Conservation (phyloP, 2,797 vertebrate species). For the Amniataba percoides region DNA sequence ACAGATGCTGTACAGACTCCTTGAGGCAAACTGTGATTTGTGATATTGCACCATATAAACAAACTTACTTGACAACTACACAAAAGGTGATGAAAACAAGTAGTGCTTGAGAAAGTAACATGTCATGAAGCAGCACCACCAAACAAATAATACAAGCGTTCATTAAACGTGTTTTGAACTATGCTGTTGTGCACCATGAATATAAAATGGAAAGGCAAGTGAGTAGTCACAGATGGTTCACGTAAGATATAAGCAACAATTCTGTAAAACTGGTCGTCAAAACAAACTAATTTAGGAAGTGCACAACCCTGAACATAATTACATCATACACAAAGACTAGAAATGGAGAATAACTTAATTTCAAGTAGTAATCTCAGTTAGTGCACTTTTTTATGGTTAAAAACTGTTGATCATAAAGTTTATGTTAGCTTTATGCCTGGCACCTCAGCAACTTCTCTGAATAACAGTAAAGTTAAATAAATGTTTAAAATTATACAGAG, state of each 20-base stretch:
- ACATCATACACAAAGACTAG: neutral
- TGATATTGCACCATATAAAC: too few species aligned
- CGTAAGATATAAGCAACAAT: neutral
- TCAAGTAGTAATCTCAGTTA: neutral
- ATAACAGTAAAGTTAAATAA: neutral
- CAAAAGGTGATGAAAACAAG: slow-evolving; percentile 16
- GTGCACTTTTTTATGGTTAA: neutral
- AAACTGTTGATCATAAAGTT: neutral
- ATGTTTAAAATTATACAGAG: neutral
- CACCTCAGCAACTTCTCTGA: neutral
- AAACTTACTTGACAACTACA: neutral
- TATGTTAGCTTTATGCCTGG: neutral
- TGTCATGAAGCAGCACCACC: slow-evolving; percentile 9
- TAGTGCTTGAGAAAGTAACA: neutral
- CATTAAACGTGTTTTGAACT: neutral
- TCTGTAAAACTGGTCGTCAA: neutral
- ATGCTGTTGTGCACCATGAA: neutral
- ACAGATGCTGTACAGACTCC: too few species aligned
- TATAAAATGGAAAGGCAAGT: neutral
- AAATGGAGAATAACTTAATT: neutral
- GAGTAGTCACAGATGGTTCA: slow-evolving; percentile 9
- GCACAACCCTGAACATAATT: neutral
- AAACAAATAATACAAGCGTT: slow-evolving; percentile 2
- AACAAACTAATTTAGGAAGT: neutral
- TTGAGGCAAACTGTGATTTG: too few species aligned